Evolutionary conservation across 64 coral and sea anemone genomes (phyloP), one percentile per base, ranked within the genome.

Genomic region (Orbicella faveolata): DNA sequence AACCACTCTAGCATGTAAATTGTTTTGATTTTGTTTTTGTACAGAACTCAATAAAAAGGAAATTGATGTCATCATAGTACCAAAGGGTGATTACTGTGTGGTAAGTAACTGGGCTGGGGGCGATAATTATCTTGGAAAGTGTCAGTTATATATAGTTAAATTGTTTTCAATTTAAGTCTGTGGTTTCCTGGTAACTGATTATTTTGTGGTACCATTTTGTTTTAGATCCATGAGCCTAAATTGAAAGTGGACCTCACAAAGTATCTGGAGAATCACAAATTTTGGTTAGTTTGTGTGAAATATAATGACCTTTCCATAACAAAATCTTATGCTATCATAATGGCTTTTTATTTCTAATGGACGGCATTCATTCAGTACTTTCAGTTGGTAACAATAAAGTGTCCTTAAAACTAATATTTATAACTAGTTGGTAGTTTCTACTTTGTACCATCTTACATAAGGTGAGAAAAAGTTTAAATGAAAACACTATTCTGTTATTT

Each of bases 231-330:
- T 76, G 96, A 99, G 61, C 93, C 93, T 20, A 99, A 99, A 80
- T 79, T 93, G 23, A 99, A 99, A 77, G 96, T 99, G 21, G 96
- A 99, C 69, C 94, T 99, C 26, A 99, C 96, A 69, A 99, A 99
- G 74, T 99, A 99, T 65, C 51, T 99, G 16, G 96, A 99, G 44
- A 99, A 95, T 65, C 96, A 99, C 78, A 99, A 99, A 83, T 99
- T 95, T 69, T 95, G 96, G 96, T 99, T 84, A 79, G 41, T 80
- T 59, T 25, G 14, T n/a, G 1, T 41, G 66, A 30, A 79, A 57
- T 65, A 81, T 41, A 37, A 53, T 77, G 23, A 26, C 44, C 20
- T 44, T 1, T 39, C 61, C 20, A 51, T 36, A 36, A 34, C 8
- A 30, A 52, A 75, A 75, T 74, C 39, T 18, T 33, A 13, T 21